These are phyloP conservation scores for Deilephila elpenor DNA, from an alignment of 2,888 invertebrate genomes.

Conservation along the genomic window DNA sequence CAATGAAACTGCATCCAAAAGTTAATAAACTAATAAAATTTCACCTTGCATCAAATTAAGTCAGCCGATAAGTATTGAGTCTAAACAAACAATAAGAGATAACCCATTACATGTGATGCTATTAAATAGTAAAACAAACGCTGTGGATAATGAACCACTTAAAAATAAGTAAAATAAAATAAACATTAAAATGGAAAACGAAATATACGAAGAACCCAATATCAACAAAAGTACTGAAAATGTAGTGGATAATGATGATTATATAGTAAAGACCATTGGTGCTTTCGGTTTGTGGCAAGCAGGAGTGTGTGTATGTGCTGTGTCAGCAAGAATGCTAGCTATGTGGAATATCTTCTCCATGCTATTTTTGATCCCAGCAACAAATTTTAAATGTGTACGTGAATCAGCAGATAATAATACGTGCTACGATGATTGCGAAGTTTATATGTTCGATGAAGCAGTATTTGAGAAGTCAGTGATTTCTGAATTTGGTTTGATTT, in stretches of 20 bases:
- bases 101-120: background rate
- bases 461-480: slow-evolving; percentile 58
- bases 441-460: slow-evolving; percentile 54
- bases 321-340: slow-evolving; percentile 52
- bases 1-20: background rate
- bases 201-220: slow-evolving; percentile 30
- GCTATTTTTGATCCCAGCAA: slow-evolving; percentile 58
- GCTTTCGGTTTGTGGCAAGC: slow-evolving; percentile 64
- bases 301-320: slow-evolving; percentile 48
- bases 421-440: slow-evolving; percentile 58
- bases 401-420: slow-evolving; percentile 50
- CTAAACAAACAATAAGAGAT: background rate
- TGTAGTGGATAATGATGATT: slow-evolving; percentile 53
- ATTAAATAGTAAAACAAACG: background rate
- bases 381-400: slow-evolving; percentile 52
- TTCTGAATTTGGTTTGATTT: slow-evolving; percentile 61
- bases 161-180: slow-evolving; percentile 22
- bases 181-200: slow-evolving; percentile 41
- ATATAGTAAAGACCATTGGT: slow-evolving; percentile 61
- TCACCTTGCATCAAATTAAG: slow-evolving; percentile 4
- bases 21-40: background rate
- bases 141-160: slow-evolving; percentile 28
- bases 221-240: slow-evolving; percentile 38
- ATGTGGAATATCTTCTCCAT: slow-evolving; percentile 61
- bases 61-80: slow-evolving; percentile 6